phyloP scores from a whole-genome alignment of 2,888 invertebrate genomes.

The Drosophila planitibia region DNA sequence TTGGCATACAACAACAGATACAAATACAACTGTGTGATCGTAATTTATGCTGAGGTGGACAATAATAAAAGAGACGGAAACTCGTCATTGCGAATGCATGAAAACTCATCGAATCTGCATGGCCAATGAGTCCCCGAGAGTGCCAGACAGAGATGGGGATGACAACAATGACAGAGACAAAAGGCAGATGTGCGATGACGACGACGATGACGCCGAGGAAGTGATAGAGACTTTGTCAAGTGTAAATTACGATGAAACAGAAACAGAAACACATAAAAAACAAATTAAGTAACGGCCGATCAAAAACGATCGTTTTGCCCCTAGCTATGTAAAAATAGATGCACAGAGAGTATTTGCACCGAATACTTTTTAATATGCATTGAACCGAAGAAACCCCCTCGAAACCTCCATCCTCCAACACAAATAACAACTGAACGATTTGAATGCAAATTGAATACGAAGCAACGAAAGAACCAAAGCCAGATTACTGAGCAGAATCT shows the following conservation, averaged over 20 bases:
- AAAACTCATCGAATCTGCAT: conserved; percentile 59
- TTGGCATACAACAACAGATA: conserved; percentile 48
- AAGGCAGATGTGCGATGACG: conserved; percentile 4
- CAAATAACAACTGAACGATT: conserved; percentile 22
- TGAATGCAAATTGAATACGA: conserved; percentile 2
- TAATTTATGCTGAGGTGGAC: conserved; percentile 64
- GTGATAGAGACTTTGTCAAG: conserved; percentile 53
- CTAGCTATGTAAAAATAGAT: conserved; percentile 50
- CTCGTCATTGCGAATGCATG: conserved; percentile 62
- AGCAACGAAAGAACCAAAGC: background rate
- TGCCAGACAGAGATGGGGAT: conserved; percentile 24
- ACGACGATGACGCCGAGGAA: conserved; percentile 29
- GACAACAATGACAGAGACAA: conserved; percentile 9
- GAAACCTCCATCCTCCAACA: conserved; percentile 20
- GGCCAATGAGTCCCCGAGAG: conserved; percentile 46
- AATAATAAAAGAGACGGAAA: conserved; percentile 45
- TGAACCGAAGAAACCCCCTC: conserved; percentile 16
- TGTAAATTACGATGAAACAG: conserved; percentile 56
- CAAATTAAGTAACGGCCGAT: conserved; percentile 41
- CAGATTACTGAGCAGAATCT: background rate
- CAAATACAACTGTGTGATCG: conserved; percentile 20
- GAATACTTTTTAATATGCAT: conserved; percentile 25
- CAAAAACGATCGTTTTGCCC: conserved; percentile 20
- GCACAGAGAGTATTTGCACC: conserved; percentile 10
- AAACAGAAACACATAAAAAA: background rate